These are phyloP conservation scores for Poecilus cupreus DNA, from an alignment of 2,888 invertebrate species.

Conservation along the genomic window DNA sequence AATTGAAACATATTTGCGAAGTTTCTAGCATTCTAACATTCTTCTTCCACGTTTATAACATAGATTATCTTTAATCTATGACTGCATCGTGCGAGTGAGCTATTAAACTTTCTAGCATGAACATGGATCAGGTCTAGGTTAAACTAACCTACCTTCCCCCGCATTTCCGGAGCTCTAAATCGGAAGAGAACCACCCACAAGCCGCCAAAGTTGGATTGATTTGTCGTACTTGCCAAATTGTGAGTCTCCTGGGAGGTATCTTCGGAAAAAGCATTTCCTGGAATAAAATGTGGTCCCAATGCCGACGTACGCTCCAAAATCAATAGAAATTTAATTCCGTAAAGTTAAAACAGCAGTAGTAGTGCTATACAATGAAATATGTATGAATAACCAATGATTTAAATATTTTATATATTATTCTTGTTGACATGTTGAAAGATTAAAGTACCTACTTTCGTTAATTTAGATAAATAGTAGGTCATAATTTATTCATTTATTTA, in stretches of 20 bases:
- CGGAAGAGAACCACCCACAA: constrained; percentile 2
- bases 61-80: constrained; percentile 15
- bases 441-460: too few relatives aligned
- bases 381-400: not conserved
- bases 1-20: too few relatives aligned
- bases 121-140: constrained; percentile 14
- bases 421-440: too few relatives aligned
- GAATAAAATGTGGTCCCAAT: constrained; percentile 13
- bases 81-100: not conserved
- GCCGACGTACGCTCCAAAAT: constrained; percentile 1
- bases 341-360: not conserved
- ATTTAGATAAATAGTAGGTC: too few relatives aligned
- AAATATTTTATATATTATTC: too few relatives aligned
- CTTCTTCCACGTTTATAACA: not conserved
- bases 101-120: not conserved
- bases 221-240: constrained; percentile 52
- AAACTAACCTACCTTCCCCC: not conserved
- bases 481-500: too few relatives aligned
- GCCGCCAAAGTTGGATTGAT: constrained; percentile 36
- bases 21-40: too few relatives aligned
- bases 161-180: not conserved
- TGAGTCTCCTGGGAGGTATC: constrained; percentile 34
- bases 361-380: not conserved
- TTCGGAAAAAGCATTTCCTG: constrained; percentile 11
- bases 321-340: constrained; percentile 33